Evolutionary conservation across 1,140 invertebrate species (phyloP).

Genomic region (Drosophila bocqueti): DNA sequence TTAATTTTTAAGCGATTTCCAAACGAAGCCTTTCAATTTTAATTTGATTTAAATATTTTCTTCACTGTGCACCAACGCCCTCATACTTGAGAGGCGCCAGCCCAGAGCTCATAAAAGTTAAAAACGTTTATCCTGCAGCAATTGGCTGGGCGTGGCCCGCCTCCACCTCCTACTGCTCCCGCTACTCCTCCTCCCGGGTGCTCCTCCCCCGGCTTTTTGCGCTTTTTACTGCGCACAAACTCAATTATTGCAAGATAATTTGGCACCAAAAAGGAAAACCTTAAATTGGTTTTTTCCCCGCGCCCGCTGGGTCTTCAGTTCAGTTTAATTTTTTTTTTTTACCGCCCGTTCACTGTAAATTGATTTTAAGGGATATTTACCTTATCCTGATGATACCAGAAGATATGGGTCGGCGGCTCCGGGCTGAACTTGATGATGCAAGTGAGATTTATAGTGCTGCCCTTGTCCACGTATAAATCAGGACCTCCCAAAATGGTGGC

Average conservation of each 20-base stretch:
- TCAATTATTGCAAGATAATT: slow-evolving; percentile 82
- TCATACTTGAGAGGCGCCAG: slow-evolving; percentile 19
- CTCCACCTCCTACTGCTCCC: background rate
- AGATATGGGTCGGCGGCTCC: slow-evolving; percentile 95
- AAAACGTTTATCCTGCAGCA: slow-evolving; percentile 79
- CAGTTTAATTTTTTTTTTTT: background rate
- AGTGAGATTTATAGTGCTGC: slow-evolving; percentile 95
- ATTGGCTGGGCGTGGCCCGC: slow-evolving; percentile 66
- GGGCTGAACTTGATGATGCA: slow-evolving; percentile 95
- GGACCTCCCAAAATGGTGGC: slow-evolving; percentile 94
- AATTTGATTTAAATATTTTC: background rate
- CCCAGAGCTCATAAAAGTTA: slow-evolving; percentile 74
- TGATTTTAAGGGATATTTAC: slow-evolving; percentile 86
- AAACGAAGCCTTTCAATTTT: background rate
- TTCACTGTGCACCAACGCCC: background rate
- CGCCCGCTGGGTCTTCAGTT: background rate
- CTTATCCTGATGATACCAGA: slow-evolving; percentile 97
- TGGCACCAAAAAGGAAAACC: slow-evolving; percentile 58
- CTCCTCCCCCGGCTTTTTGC: slow-evolving; percentile 19
- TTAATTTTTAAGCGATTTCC: background rate
- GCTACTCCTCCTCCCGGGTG: background rate
- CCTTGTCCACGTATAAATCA: slow-evolving; percentile 94
- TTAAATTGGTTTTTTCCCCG: slow-evolving; percentile 57
- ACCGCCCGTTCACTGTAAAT: slow-evolving; percentile 37
- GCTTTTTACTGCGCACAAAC: slow-evolving; percentile 64